Evolutionary conservation across 1,140 invertebrate genomes (phyloP).

Genomic region (Archegozetes longisetosus): DNA sequence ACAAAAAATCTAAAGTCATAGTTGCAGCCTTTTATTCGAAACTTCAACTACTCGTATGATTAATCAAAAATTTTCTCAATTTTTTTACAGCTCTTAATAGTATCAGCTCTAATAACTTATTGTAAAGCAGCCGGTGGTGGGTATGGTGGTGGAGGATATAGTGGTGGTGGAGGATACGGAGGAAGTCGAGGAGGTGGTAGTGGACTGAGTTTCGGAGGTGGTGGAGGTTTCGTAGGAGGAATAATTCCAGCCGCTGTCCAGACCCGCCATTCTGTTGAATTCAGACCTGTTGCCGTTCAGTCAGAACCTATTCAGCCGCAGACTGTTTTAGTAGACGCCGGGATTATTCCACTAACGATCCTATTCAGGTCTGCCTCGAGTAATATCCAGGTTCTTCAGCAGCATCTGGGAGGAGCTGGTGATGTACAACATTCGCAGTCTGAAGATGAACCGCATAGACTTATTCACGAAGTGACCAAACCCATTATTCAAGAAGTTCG

Average conservation of each 20-base stretch:
- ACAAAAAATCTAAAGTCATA: too few species aligned
- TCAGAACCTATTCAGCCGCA: neutral
- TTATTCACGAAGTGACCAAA: constrained; percentile 10
- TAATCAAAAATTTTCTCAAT: too few species aligned
- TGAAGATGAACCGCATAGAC: constrained; percentile 10
- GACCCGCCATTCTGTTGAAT: constrained; percentile 6
- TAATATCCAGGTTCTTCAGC: constrained; percentile 5
- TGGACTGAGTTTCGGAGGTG: too few species aligned
- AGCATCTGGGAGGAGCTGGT: constrained; percentile 2
- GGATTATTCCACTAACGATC: constrained; percentile 8
- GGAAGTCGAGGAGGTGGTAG: too few species aligned
- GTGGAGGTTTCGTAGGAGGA: neutral
- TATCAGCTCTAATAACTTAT: too few species aligned
- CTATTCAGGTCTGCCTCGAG: constrained; percentile 11
- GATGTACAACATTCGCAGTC: constrained; percentile 6
- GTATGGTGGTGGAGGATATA: too few species aligned
- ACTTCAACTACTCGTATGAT: too few species aligned
- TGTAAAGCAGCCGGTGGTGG: too few species aligned
- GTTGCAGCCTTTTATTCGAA: too few species aligned
- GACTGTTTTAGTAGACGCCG: constrained; percentile 12
- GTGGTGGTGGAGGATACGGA: too few species aligned
- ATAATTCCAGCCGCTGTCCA: constrained; percentile 7
- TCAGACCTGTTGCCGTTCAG: constrained; percentile 2
- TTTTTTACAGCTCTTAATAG: too few species aligned
- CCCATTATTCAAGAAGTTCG: constrained; percentile 7